phyloP scores from a whole-genome alignment of 2,113 vertebrate genomes.

The Marcusenius ussheri region DNA sequence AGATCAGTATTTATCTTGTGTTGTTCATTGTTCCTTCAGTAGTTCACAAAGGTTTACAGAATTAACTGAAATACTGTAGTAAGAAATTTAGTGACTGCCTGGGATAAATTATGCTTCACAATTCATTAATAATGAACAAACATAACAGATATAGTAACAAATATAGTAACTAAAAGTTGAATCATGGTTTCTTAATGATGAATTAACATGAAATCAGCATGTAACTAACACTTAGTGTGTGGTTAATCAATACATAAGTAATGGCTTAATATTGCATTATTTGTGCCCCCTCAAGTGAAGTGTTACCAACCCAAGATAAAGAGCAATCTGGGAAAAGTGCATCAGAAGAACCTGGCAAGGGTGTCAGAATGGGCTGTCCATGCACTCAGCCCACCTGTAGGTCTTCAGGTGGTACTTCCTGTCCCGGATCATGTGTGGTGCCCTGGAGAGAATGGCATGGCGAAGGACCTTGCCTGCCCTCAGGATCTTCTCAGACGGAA shows the following conservation, averaged over 20 bases:
- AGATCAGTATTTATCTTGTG: not conserved
- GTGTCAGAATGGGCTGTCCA: not conserved
- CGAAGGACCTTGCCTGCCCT: slow-evolving; percentile 81
- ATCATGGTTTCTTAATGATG: not conserved
- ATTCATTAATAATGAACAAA: too few species aligned
- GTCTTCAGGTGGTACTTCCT: slow-evolving; percentile 95
- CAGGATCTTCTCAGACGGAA: slow-evolving; percentile 91
- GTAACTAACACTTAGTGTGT: not conserved
- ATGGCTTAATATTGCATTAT: not conserved
- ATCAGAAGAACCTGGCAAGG: not conserved
- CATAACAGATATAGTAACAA: not conserved
- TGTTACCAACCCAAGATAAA: not conserved
- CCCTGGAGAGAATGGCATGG: slow-evolving; percentile 76
- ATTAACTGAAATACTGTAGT: not conserved
- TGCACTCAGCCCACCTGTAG: slow-evolving; percentile 68
- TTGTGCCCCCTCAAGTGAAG: not conserved
- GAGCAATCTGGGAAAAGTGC: not conserved
- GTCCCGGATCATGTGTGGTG: slow-evolving; percentile 96
- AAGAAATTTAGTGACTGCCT: not conserved
- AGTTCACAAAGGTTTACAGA: not conserved
- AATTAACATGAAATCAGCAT: not conserved
- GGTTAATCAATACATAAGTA: not conserved
- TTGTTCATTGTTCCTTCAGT: not conserved
- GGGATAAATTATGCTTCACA: too few species aligned
- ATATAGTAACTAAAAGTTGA: not conserved